Conservation (phyloP, 2,797 vertebrate genomes). For the Menidia menidia region DNA sequence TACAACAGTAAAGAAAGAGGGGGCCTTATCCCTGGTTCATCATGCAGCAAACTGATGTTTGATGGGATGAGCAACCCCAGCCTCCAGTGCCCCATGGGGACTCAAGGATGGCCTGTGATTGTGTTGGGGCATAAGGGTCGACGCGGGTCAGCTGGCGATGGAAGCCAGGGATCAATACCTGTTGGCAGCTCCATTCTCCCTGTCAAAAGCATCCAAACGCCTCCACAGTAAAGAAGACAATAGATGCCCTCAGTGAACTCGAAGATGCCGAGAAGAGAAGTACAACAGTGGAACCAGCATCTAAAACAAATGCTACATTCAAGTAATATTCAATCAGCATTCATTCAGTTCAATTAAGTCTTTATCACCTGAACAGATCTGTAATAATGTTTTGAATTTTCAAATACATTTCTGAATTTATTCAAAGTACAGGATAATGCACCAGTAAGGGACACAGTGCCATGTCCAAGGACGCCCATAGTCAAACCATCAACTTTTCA, state of each 20-base stretch:
- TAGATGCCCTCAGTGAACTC: slow-evolving; percentile 37
- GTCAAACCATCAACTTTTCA: no score
- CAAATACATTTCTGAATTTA: no score
- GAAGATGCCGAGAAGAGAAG: slow-evolving; percentile 14
- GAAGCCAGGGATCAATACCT: slow-evolving; percentile 39
- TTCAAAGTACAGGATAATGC: no score
- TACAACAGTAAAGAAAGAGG: slow-evolving; percentile 2
- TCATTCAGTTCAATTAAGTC: no score
- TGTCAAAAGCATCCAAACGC: slow-evolving; percentile 41
- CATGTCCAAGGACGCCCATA: no score
- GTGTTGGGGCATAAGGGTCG: slow-evolving; percentile 25
- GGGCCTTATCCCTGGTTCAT: slow-evolving; percentile 7
- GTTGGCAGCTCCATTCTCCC: slow-evolving; percentile 30
- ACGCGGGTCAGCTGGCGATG: slow-evolving; percentile 16
- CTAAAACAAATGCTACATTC: no score
- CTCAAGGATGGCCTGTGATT: slow-evolving; percentile 14
- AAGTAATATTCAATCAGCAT: no score
- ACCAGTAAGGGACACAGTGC: no score
- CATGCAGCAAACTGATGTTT: slow-evolving; percentile 31
- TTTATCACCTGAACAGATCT: no score
- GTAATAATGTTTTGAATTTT: no score
- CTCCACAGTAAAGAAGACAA: slow-evolving; percentile 32
- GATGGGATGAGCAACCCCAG: not conserved
- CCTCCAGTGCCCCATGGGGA: slow-evolving; percentile 17
- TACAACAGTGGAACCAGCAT: not conserved